These are phyloP conservation scores for Pachyramphus minor DNA, from an alignment of 2,113 vertebrate genomes.

Conservation along the genomic window DNA sequence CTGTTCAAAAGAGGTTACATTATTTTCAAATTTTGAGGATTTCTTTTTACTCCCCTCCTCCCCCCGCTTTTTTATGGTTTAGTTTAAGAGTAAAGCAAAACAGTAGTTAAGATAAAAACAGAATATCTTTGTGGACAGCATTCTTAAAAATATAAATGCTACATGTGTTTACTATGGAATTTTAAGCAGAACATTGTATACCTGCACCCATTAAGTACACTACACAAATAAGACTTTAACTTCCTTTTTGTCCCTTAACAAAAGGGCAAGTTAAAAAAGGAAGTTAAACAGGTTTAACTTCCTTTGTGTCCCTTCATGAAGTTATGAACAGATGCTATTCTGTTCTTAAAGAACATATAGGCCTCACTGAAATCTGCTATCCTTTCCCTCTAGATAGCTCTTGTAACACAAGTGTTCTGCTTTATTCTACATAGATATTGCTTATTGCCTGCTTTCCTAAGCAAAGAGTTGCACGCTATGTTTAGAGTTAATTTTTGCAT, in stretches of 20 bases:
- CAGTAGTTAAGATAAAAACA: not conserved
- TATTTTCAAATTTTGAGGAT: not conserved
- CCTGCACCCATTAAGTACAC: not conserved
- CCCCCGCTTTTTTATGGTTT: not conserved
- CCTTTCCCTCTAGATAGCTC: not conserved
- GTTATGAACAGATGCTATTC: not conserved
- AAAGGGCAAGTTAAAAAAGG: too few species aligned
- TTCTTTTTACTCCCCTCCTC: not conserved
- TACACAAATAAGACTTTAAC: not conserved
- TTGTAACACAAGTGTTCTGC: not conserved
- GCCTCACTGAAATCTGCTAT: not conserved
- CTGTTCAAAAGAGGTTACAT: constrained; percentile 68
- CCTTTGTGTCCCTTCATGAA: not conserved
- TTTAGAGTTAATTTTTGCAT: not conserved
- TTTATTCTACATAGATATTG: not conserved
- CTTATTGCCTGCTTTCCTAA: not conserved
- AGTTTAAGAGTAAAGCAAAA: not conserved
- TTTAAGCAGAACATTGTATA: not conserved
- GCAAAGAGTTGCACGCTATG: accelerated
- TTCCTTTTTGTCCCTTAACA: not conserved
- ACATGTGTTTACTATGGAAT: not conserved
- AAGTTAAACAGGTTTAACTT: too few species aligned
- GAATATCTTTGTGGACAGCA: not conserved
- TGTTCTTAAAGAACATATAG: not conserved
- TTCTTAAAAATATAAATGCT: not conserved